Evolutionary conservation across 1,140 invertebrate genomes (phyloP).

Genomic region (Holotrichia oblita): DNA sequence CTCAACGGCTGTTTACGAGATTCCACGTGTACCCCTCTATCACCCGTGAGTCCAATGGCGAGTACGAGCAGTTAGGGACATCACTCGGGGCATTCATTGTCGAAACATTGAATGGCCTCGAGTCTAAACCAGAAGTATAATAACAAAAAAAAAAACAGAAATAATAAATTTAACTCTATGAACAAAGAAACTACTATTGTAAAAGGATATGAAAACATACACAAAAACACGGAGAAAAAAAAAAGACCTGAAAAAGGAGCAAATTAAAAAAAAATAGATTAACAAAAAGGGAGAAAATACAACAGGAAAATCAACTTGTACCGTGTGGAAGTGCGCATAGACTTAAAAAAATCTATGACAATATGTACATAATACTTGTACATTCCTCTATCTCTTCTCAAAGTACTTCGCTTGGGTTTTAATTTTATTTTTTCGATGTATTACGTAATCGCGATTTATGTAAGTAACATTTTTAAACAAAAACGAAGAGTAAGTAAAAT

Average conservation of each 20-base stretch:
- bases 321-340: conserved; percentile 46
- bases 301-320: conserved; percentile 40
- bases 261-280: not conserved
- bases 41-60: conserved; percentile 83
- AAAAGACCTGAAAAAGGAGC: not conserved
- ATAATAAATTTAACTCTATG: not conserved
- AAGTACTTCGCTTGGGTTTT: conserved; percentile 1
- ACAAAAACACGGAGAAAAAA: conserved; percentile 26
- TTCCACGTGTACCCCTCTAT: conserved; percentile 82
- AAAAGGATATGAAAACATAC: conserved; percentile 39
- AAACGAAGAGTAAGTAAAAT: not conserved
- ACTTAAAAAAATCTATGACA: conserved; percentile 61
- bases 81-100: conserved; percentile 62
- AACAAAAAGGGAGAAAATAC: not conserved
- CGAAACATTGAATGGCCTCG: conserved; percentile 60
- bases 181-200: not conserved
- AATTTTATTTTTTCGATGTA: conserved; percentile 22
- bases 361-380: conserved; percentile 62
- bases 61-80: conserved; percentile 89
- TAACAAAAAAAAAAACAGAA: not conserved
- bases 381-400: conserved; percentile 49
- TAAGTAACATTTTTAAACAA: not conserved
- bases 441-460: conserved; percentile 38
- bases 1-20: conserved; percentile 88
- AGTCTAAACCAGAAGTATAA: conserved; percentile 38